Base-by-base conservation (phyloP, 53 echinoderm and acorn worm genomes). In the Mesocentrotus franciscanus region DNA sequence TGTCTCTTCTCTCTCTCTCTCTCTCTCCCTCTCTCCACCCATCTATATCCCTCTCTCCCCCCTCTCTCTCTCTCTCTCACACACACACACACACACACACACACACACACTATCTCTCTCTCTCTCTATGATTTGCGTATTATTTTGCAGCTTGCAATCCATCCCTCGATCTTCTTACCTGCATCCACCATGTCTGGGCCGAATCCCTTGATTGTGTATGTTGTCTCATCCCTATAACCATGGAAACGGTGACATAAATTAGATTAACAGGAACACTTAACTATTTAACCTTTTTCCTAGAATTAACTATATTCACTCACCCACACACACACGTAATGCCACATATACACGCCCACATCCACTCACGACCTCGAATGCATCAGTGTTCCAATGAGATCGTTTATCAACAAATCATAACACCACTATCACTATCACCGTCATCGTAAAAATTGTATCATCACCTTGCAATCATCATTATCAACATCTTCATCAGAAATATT, bases 181-280 rank as follows among this genome's bases (percentile, higher is more conserved):
- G 95, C 96, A 56, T 97, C 96, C 13, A 97, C 93, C 24, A 97
- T 85, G 60, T 97, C 97, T 30, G 97, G 96, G 64, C 95, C 93
- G 85, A 96, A 97, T 26, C 97, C 97, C 30, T 95, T 64, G 60
- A 97, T 61, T 5, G 96, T 96, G 24, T 97, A 97, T 14, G 95
- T 35, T 33, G 33, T 20, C 35, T 97, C 95, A 66, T 97, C 93
- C 24, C 97, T 97, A 90, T 24, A 60, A 36, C 29, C 26, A 29
- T 16, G 36, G 15, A 66, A 24, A n/a, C 66, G 5, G 5, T 66
- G 20, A 61, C 4, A 61, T 14, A 11, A 3, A 33, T 30, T 76
- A 14, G 26, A 76, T 30, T n/a, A 33, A 3, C n/a, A 12, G 32
- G 22, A 24, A 0, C 68, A 18, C 33, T 13, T 11, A 76, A 11